phyloP scores from a whole-genome alignment of 1,140 invertebrate species.

The Zaprionus kolodkinae region DNA sequence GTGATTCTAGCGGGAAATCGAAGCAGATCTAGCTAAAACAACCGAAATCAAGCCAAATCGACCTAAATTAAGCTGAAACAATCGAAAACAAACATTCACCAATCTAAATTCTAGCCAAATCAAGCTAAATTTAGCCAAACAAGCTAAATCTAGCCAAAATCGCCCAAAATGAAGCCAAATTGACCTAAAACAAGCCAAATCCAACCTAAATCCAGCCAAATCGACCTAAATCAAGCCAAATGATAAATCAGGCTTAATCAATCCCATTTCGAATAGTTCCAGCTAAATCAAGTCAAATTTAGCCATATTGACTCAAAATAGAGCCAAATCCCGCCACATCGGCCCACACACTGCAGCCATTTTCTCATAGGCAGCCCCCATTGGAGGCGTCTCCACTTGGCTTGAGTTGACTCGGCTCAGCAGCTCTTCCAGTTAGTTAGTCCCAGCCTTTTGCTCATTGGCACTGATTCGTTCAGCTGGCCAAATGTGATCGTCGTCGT shows the following conservation, averaged over 20 bases:
- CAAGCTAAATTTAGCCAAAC: not conserved
- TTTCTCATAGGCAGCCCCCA: constrained; percentile 42
- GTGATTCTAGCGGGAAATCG: not conserved
- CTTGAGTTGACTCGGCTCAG: constrained; percentile 35
- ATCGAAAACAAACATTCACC: not conserved
- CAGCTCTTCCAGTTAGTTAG: constrained; percentile 38
- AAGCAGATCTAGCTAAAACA: not conserved
- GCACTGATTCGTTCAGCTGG: constrained; percentile 78
- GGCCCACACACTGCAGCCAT: constrained; percentile 51
- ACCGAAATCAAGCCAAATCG: not conserved
- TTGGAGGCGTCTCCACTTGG: constrained; percentile 47
- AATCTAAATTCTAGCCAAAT: not conserved
- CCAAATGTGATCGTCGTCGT: constrained; percentile 63
- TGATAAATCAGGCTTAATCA: not conserved
- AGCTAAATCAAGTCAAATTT: not conserved
- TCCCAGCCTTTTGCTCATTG: constrained; percentile 58
- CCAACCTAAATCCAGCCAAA: not conserved
- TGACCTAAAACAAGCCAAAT: not conserved
- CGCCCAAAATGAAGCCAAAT: not conserved
- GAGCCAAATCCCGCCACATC: not conserved
- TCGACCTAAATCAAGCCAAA: not conserved
- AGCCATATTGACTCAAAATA: not conserved
- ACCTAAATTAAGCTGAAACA: not conserved
- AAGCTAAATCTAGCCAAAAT: too few relatives aligned
- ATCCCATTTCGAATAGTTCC: not conserved